phyloP scores from a whole-genome alignment of 2,113 vertebrate genomes.

The Diglossa brunneiventris region DNA sequence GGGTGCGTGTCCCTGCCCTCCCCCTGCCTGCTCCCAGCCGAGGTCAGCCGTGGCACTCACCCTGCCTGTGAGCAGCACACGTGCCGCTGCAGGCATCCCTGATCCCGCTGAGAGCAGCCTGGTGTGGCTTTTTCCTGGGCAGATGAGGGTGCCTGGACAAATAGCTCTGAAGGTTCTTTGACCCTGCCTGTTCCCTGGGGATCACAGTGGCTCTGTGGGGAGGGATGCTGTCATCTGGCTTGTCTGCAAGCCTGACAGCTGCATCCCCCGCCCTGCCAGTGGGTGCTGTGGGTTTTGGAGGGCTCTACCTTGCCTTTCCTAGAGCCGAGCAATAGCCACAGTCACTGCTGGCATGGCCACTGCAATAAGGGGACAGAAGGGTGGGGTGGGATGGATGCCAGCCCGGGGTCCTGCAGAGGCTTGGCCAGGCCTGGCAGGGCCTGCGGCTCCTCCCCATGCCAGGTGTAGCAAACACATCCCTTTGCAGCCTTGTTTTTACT shows the following conservation, averaged over 20 bases:
- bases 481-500: slow-evolving; percentile 30
- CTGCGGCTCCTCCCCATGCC: not conserved
- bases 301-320: not conserved
- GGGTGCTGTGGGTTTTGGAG: not conserved
- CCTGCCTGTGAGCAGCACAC: not conserved
- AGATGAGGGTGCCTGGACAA: not conserved
- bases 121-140: not conserved
- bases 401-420: not conserved
- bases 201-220: not conserved
- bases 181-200: not conserved
- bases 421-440: not conserved
- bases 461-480: slow-evolving; percentile 3
- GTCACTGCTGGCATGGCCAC: not conserved
- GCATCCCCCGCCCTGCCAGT: not conserved
- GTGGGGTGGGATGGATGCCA: not conserved
- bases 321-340: not conserved
- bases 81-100: not conserved
- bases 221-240: not conserved
- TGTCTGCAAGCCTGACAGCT: not conserved
- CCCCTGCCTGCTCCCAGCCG: not conserved
- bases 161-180: not conserved
- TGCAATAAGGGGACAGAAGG: slow-evolving; percentile 6
- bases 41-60: not conserved
- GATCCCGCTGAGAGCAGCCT: accelerated
- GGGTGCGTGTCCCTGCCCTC: not conserved